Percentiles rank a stretch among this genome's conserved stretches.
Evolutionary conservation across 2,113 vertebrate genomes (phyloP).

Genomic region (Rhegmatorhina hoffmannsi): DNA sequence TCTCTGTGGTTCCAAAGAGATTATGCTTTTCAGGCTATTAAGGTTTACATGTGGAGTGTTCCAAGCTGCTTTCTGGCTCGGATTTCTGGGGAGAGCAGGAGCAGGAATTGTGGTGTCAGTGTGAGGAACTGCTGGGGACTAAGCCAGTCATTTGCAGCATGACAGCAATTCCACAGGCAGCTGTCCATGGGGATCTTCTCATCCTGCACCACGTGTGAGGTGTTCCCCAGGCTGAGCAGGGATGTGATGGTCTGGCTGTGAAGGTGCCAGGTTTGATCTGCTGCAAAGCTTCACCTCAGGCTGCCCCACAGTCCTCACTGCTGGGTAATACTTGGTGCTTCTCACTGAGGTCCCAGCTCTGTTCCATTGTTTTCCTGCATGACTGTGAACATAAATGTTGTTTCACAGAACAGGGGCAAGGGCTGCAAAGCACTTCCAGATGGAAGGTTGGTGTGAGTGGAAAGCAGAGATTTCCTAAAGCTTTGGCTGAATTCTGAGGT

Average conservation of each 20-base stretch:
- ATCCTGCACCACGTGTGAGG: neutral
- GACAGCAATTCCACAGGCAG: neutral
- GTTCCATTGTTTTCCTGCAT: neutral
- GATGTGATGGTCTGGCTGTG: neutral
- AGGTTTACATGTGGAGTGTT: slow-evolving; percentile 8
- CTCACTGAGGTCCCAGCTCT: neutral
- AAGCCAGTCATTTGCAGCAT: neutral
- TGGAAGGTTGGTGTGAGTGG: neutral
- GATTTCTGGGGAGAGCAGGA: neutral
- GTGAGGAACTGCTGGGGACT: slow-evolving; percentile 14
- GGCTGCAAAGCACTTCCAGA: neutral
- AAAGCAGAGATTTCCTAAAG: neutral
- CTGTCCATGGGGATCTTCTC: neutral
- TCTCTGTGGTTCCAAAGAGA: slow-evolving; percentile 21
- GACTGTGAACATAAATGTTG: neutral
- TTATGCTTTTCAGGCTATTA: slow-evolving; percentile 36
- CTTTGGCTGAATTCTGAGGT: neutral
- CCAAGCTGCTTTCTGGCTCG: slow-evolving; percentile 39
- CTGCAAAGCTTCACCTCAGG: neutral
- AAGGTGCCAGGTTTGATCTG: neutral
- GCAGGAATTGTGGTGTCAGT: neutral
- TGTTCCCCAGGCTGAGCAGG: neutral
- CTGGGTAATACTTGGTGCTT: neutral
- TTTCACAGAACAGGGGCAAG: neutral
- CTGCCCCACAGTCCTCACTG: neutral